Conservation (phyloP, 2,888 invertebrate species). For the Ryuthela nishihirai region DNA sequence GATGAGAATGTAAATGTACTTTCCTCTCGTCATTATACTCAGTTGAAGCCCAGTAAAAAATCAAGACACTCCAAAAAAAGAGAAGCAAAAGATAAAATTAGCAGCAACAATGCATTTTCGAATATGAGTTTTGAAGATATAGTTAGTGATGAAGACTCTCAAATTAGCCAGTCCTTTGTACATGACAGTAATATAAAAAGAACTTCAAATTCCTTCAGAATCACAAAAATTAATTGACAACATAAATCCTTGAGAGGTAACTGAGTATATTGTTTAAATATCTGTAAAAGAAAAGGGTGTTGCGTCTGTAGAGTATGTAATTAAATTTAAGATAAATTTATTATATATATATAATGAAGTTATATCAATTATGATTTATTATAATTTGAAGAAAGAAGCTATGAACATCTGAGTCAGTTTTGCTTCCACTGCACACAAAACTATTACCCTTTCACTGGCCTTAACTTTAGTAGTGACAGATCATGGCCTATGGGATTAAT, state of each 20-base stretch:
- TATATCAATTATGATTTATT: too few relatives aligned
- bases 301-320: slow-evolving; percentile 33
- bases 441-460: too few relatives aligned
- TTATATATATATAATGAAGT: too few relatives aligned
- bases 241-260: slow-evolving; percentile 5
- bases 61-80: slow-evolving; percentile 33
- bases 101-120: slow-evolving; percentile 39
- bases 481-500: too few relatives aligned
- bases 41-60: slow-evolving; percentile 29
- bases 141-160: slow-evolving; percentile 36
- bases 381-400: too few relatives aligned
- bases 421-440: too few relatives aligned
- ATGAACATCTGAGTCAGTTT: neutral
- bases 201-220: slow-evolving; percentile 36
- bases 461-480: too few relatives aligned
- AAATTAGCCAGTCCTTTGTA: slow-evolving; percentile 27
- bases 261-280: slow-evolving; percentile 12
- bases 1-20: slow-evolving; percentile 39
- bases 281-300: slow-evolving; percentile 1
- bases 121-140: slow-evolving; percentile 43
- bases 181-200: slow-evolving; percentile 27
- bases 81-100: slow-evolving; percentile 30
- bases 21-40: slow-evolving; percentile 29
- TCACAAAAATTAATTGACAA: slow-evolving; percentile 28
- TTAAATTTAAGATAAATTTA: slow-evolving; percentile 21